Conservation (phyloP, 2,888 invertebrate species). For the Netelia virgata region DNA sequence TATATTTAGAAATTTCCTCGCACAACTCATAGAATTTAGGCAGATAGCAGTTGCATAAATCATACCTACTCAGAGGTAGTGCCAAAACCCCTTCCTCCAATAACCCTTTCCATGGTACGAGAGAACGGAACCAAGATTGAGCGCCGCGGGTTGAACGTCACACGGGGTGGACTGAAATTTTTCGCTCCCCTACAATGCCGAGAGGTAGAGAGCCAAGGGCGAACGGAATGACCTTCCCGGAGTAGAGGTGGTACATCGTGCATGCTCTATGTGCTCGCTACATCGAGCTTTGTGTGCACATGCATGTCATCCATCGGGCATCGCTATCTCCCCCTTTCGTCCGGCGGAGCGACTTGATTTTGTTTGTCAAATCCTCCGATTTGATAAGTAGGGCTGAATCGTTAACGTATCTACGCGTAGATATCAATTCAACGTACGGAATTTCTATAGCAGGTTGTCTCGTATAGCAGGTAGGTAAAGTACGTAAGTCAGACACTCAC, state of each 20-base stretch:
- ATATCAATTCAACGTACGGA: neutral
- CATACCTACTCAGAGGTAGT: no score
- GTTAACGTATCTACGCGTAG: slow-evolving; percentile 20
- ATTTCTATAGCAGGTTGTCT: no score
- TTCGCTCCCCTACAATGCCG: neutral
- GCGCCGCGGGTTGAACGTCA: neutral
- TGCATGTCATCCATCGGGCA: neutral
- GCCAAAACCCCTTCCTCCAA: neutral
- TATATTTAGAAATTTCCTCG: no score
- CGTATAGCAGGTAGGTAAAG: no score
- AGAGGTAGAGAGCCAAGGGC: neutral
- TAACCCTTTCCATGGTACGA: neutral
- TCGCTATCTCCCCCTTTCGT: slow-evolving; percentile 25
- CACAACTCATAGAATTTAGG: no score
- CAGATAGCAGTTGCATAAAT: no score
- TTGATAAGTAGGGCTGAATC: slow-evolving; percentile 4
- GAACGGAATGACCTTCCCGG: neutral
- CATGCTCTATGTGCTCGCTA: neutral
- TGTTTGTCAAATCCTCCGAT: slow-evolving; percentile 6
- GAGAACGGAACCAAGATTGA: neutral
- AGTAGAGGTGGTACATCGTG: neutral
- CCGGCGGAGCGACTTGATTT: slow-evolving; percentile 4
- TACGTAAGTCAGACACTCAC: no score
- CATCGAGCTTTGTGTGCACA: neutral
- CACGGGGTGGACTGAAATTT: neutral